Evolutionary conservation across 2,797 vertebrate species (phyloP).

Genomic region (Lycodopsis pacificus): DNA sequence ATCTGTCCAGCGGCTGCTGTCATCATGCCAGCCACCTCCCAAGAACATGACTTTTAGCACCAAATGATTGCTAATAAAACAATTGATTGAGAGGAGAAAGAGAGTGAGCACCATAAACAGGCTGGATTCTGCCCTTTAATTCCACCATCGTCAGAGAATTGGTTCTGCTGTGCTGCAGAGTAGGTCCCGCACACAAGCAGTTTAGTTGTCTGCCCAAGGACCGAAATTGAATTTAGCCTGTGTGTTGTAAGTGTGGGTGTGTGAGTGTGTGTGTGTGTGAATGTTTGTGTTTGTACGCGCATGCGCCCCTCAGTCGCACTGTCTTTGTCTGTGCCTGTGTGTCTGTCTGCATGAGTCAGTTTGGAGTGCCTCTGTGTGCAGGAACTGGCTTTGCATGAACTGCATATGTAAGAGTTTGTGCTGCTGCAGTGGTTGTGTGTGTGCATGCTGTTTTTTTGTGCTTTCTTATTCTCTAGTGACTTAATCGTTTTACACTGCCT

Average conservation of each 20-base stretch:
- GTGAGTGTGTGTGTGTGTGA: slow-evolving; percentile 34
- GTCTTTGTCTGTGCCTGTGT: slow-evolving; percentile 50
- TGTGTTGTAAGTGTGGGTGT: slow-evolving; percentile 47
- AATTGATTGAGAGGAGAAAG: slow-evolving; percentile 86
- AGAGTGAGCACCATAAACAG: slow-evolving; percentile 84
- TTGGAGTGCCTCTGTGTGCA: slow-evolving; percentile 45
- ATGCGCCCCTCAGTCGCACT: slow-evolving; percentile 41
- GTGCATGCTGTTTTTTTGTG: slow-evolving; percentile 54
- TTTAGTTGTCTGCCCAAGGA: slow-evolving; percentile 85
- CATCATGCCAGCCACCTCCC: slow-evolving; percentile 63
- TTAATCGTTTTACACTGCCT: slow-evolving; percentile 71
- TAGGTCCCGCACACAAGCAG: slow-evolving; percentile 79
- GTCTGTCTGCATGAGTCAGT: slow-evolving; percentile 57
- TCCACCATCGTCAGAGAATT: slow-evolving; percentile 85
- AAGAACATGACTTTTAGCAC: slow-evolving; percentile 81
- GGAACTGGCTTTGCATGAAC: slow-evolving; percentile 59
- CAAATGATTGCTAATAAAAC: slow-evolving; percentile 89
- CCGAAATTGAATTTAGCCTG: slow-evolving; percentile 85
- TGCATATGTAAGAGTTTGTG: slow-evolving; percentile 58
- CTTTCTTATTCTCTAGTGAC: slow-evolving; percentile 70
- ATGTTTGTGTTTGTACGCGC: not conserved
- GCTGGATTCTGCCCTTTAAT: slow-evolving; percentile 87
- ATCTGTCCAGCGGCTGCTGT: slow-evolving; percentile 67
- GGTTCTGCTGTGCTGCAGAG: slow-evolving; percentile 83
- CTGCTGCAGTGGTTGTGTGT: slow-evolving; percentile 42